Evolutionary conservation across 2,888 invertebrate species (phyloP), one percentile per base, ranked within the genome.

Genomic region (Lampropteryx suffumata): DNA sequence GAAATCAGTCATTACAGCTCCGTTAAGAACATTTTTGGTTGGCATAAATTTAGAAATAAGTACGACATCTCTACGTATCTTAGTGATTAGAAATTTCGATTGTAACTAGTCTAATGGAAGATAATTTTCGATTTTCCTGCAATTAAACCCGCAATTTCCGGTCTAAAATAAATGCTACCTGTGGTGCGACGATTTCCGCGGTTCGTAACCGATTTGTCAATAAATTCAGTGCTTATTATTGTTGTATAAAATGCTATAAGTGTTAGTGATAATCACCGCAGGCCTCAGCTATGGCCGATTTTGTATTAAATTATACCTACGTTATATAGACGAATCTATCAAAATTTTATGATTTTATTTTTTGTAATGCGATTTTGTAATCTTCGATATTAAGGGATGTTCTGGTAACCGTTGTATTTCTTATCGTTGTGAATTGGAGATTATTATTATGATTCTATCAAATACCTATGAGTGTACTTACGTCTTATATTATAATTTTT

Each of bases 291-390:
- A 26, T 17, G 41, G 51, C 26, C 35, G 32, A 40, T 41, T 50
- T 51, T 54, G 41, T 51, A 54, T 55, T 45, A 13, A 44, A 33
- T 17, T 42, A 32, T 46, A 51, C 24, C 24, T 24, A 24, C 42
- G 28, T 42, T 37, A 39, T 50, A 45, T 34, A 42, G 35, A 17
- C 17, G 61, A 62, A 62, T 64, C 62, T 67, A 69, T 70, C 61
- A 61, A 61, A 67, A 48, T 40, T 40, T 27, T 66, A 63, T 64
- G 52, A 66, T 69, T 67, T 73, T 69, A 69, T 73, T 72, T 72
- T 74, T 76, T 71, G 65, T 73, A 73, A 71, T 64, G 69, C 63
- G 41, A 62, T 65, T 71, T 65, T 68, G 64, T 68, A 73, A 66
- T 66, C 67, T 70, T 63, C 60, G 65, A 68, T 61, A 65, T 65